A percentile compares a stretch with the other conserved stretches of the same genome.
Evolutionary conservation across 2,888 invertebrate species (phyloP).

Genomic region (Creontiades dilutus): DNA sequence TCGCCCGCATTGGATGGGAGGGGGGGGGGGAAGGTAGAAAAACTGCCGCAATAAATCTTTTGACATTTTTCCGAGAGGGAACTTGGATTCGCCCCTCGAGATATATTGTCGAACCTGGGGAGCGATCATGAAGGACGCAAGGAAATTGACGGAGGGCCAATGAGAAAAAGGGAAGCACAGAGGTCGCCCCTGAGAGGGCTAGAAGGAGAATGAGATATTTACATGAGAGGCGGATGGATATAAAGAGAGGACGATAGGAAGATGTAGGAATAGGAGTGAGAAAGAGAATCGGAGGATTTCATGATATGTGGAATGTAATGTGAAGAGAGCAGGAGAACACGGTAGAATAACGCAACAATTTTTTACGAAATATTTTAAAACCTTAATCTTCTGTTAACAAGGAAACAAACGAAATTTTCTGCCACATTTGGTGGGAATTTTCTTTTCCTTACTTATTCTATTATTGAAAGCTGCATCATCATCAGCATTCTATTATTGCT

Average conservation of each 20-base stretch:
- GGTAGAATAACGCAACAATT: too few species aligned
- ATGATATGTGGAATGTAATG: not conserved
- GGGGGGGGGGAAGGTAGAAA: not conserved
- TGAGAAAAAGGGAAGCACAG: not conserved
- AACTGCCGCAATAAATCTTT: conserved; percentile 1
- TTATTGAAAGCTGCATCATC: too few species aligned
- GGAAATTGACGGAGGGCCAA: not conserved
- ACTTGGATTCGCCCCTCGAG: not conserved
- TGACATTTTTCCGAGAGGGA: not conserved
- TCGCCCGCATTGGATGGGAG: not conserved
- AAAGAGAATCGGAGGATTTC: not conserved
- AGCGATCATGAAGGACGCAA: conserved; percentile 10
- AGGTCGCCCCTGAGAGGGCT: not conserved
- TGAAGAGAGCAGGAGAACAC: not conserved
- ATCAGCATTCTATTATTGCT: too few species aligned
- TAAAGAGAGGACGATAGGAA: not conserved
- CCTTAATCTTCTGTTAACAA: too few species aligned
- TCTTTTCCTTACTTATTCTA: too few species aligned
- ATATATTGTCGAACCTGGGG: not conserved
- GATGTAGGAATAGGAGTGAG: not conserved
- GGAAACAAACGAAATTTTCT: too few species aligned
- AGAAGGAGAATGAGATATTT: not conserved
- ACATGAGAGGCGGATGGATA: conserved; percentile 16
- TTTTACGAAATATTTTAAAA: too few species aligned
- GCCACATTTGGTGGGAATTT: too few species aligned